Evolutionary conservation across 1,140 invertebrate species (phyloP), one percentile per base, ranked within the genome.

Genomic region (Chelonus insularis): DNA sequence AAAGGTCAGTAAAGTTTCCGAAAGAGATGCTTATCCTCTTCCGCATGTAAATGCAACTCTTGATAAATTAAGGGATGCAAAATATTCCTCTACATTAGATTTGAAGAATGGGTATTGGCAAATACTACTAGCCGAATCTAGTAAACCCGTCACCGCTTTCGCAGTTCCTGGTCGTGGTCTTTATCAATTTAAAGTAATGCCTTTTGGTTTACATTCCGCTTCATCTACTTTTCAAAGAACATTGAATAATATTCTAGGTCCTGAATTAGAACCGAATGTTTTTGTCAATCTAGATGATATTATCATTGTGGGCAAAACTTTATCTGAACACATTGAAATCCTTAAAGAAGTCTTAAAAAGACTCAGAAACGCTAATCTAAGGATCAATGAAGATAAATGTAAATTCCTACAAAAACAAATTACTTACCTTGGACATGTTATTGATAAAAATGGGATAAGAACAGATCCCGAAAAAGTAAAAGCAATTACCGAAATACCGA

Each of bases 41-140:
- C 83, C 82, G 4, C 57, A 71, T 7, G 80, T 85, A 4, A 75
- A 81, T 39, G 80, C 83, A 32, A 73, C 77, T 2, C 62, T 87
- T 4, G 72, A 80, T 52, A 66, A 57, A 21, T 57, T 85, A 57
- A 65, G 68, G 1, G 68, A 68, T 5, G 60, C 63, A 1, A 63
- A 69, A 18, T 78, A 73, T 45, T 75, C 78, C 14, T 70, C 71
- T 0, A 72, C 72, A 1, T 36, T 78, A 1, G 78, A 79, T 50
- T 12, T 68, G 11, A 57, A 45, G 12, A 29, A 43, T 7, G 63
- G 21, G 2, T 65, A 66, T 21, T 60, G 57, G 54, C 73, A 73
- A 23, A 47, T 65, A 16, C 55, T 23, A 8, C 18, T 68, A 0
- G 23, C 39, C 60, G 65, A 36, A 50, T 60, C 65, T 66, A 61